These are phyloP conservation scores for Geopemphigus sp. DNA, from an alignment of 1,140 invertebrate species.

Conservation along the genomic window DNA sequence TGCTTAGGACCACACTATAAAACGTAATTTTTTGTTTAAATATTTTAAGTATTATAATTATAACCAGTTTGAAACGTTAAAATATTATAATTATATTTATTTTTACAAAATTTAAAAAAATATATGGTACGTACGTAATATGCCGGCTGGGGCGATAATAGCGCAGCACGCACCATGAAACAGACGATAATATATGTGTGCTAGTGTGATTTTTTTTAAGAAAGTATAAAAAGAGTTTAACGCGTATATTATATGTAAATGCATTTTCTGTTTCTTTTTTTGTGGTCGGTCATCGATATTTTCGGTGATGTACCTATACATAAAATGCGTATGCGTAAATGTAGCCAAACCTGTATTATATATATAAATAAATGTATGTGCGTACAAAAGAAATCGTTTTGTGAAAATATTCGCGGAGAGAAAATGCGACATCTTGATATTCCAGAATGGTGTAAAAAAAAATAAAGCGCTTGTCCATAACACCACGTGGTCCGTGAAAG, in stretches of 20 bases:
- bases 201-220: background rate
- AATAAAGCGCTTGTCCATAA: slow-evolving; percentile 37
- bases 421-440: slow-evolving; percentile 49
- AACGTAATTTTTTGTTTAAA: no score
- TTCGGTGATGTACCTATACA: background rate
- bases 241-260: background rate
- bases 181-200: background rate
- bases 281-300: slow-evolving; percentile 10
- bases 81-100: no score
- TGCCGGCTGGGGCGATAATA: no score
- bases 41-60: no score
- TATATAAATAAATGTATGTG: no score
- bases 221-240: background rate
- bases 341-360: slow-evolving; percentile 30
- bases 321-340: background rate
- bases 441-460: slow-evolving; percentile 40
- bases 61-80: no score
- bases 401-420: slow-evolving; percentile 40
- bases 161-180: no score
- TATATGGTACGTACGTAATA: no score
- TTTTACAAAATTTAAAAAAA: no score
- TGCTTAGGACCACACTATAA: no score
- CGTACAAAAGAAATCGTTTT: slow-evolving; percentile 44
- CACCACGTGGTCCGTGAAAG: slow-evolving; percentile 22
- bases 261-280: background rate